Percentiles rank a stretch among this genome's conserved stretches.
phyloP scores from a whole-genome alignment of 2,888 invertebrate species.

The Poecilobothrus nobilitatus region DNA sequence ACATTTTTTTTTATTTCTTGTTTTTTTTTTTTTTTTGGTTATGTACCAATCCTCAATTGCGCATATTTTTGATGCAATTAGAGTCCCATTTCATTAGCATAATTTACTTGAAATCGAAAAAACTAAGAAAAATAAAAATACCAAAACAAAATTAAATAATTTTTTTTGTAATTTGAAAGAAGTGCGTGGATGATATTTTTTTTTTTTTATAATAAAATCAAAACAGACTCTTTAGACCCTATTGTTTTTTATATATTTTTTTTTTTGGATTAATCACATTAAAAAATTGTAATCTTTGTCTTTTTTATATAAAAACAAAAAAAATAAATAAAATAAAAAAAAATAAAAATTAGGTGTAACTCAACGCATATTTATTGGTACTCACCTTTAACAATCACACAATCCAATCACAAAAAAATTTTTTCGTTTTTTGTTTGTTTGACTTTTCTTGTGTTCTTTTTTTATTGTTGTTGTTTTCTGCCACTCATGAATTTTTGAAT shows the following conservation, averaged over 20 bases:
- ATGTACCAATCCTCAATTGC: background rate
- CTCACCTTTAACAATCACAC: background rate
- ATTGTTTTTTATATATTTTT: background rate
- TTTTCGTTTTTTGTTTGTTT: too few relatives aligned
- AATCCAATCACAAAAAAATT: background rate
- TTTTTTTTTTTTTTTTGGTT: background rate
- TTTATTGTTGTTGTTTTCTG: background rate
- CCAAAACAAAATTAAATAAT: background rate
- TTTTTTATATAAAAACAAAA: background rate
- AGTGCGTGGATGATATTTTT: background rate
- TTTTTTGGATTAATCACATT: background rate
- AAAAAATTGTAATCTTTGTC: background rate
- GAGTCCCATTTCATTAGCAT: constrained; percentile 2
- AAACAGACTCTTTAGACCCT: too few relatives aligned
- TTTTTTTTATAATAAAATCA: background rate
- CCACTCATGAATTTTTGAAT: background rate
- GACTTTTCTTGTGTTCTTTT: background rate
- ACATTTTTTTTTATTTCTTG: background rate
- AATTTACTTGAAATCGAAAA: background rate
- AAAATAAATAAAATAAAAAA: background rate
- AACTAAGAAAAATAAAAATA: background rate
- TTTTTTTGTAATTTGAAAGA: background rate
- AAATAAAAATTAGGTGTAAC: constrained; percentile 2
- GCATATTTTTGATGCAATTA: constrained; percentile 2
- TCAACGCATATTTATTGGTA: background rate